Evolutionary conservation across 2,797 vertebrate species (phyloP).

Genomic region (Neosilurus hyrtlii): DNA sequence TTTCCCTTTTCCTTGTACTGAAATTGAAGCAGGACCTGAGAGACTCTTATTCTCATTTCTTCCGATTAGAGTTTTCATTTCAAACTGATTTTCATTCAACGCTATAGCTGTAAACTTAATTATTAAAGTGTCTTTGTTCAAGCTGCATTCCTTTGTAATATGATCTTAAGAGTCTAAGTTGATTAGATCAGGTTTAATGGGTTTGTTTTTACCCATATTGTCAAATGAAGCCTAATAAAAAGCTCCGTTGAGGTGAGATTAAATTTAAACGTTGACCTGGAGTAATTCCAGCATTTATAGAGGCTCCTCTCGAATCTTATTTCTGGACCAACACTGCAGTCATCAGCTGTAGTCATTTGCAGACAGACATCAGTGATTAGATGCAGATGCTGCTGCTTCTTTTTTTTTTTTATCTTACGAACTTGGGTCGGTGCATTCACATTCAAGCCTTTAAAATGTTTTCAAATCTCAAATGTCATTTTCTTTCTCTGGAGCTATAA

Average conservation of each 20-base stretch:
- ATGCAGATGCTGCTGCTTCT: slow-evolving; percentile 5
- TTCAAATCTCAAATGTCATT: not conserved
- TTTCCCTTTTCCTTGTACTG: not conserved
- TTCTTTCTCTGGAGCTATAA: not conserved
- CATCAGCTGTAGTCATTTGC: not conserved
- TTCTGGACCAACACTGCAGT: not conserved
- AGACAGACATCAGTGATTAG: not conserved
- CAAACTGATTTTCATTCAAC: not conserved
- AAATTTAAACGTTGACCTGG: not conserved
- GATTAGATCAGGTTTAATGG: not conserved
- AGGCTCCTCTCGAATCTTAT: not conserved
- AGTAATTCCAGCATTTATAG: not conserved
- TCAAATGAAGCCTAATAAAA: not conserved
- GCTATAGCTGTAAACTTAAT: not conserved
- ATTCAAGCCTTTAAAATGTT: not conserved
- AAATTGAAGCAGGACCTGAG: not conserved
- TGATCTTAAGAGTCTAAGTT: not conserved
- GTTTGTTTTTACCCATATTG: no score
- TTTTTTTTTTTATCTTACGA: no score
- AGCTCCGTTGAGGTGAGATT: not conserved
- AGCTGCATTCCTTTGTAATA: not conserved
- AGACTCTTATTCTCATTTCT: no score
- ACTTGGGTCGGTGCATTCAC: no score
- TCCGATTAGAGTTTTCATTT: not conserved
- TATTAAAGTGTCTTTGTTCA: not conserved